Evolutionary conservation across 2,797 vertebrate species (phyloP), one percentile per base, ranked within the genome.

Genomic region (Siniperca obscura): DNA sequence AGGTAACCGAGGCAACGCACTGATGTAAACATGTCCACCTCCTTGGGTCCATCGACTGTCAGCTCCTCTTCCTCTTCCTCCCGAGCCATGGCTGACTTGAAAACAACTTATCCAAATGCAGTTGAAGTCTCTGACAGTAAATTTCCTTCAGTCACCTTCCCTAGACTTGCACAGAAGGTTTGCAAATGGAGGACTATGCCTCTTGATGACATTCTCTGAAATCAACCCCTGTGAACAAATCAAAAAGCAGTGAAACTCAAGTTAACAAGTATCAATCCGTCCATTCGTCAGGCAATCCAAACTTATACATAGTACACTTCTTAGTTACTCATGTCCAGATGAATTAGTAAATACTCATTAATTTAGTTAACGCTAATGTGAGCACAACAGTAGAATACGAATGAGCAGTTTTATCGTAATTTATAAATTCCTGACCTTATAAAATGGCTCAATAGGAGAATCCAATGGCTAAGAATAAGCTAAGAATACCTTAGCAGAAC

Each of bases 1-100:
- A 99, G 94, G 92, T 97, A 99, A 87, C 98, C 98, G 59, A 99
- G 96, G 84, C 96, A 99, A 25, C 96, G 95, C 64, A 99, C 95
- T 0, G 97, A 98, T 0, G 97, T 97, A 78, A 97, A 97, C 96
- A 98, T 92, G 91, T 97, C 97, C 86, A 96, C 95, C 90, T 97
- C 96, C 84, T 92, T 93, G 11, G 84, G 78, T 1, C 30, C 72
- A 0, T 62, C 50, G 1, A 30, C 95, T 5, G 95, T 96, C 69
- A 95, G 94, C 87, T 97, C 96, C 88, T 98, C 94, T 62, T 97
- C 96, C 88, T 98, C 94, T 62, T 93, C 91, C n/a, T 89, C 88
- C 8, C 3, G 83, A 80, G 85, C 83, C 94, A 95, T 95, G 82
- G 83, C 61, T 76, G 77, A 42, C 12, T 19, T 40, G 4, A 61